These are phyloP conservation scores for Pristionchus exspectatus DNA, from an alignment of 2,888 invertebrate species.

Conservation along the genomic window DNA sequence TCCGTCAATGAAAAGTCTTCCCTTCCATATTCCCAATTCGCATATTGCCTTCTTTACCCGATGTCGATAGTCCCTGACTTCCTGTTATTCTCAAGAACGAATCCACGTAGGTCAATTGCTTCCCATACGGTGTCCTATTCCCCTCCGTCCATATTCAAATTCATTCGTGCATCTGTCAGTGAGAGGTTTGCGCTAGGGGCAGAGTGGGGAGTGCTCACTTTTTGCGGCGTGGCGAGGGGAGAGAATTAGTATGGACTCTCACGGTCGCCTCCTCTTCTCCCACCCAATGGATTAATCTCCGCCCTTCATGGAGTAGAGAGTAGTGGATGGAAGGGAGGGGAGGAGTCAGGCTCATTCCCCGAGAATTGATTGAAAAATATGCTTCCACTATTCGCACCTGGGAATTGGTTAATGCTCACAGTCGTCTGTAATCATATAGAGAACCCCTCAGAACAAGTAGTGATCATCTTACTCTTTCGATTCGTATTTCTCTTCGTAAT, in stretches of 20 bases:
- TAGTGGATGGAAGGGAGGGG: not conserved
- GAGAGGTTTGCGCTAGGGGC: not conserved
- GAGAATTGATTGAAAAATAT: slow-evolving; percentile 20
- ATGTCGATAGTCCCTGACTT: not conserved
- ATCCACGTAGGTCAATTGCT: not conserved
- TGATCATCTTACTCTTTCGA: not conserved
- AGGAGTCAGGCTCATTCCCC: not conserved
- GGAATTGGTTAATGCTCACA: not conserved
- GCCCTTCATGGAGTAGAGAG: slow-evolving; percentile 33
- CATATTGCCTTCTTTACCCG: not conserved
- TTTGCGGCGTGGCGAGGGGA: not conserved
- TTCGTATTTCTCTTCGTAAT: not conserved
- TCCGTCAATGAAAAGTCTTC: not conserved
- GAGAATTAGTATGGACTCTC: slow-evolving; percentile 2
- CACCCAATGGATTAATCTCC: slow-evolving; percentile 25
- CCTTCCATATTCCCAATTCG: not conserved
- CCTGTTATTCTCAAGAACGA: not conserved
- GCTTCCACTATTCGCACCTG: not conserved
- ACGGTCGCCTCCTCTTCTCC: not conserved
- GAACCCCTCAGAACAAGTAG: not conserved
- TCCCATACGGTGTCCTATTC: not conserved
- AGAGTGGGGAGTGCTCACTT: not conserved
- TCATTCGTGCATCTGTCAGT: not conserved
- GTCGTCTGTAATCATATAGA: not conserved
- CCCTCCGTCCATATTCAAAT: not conserved